Evolutionary conservation across 2,888 invertebrate genomes (phyloP).

Genomic region (Eilema depressum): DNA sequence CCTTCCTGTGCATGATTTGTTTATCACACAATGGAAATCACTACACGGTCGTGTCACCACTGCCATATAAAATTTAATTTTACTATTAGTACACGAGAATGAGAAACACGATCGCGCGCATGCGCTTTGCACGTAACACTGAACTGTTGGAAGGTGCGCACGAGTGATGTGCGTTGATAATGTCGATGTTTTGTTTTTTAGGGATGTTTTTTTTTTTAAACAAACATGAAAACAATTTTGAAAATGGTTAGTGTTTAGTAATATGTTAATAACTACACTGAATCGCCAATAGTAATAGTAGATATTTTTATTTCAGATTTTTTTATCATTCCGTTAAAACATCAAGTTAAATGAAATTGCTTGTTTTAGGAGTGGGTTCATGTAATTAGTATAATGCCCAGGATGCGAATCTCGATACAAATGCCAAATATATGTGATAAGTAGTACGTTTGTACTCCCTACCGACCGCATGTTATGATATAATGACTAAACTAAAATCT

Average conservation of each 20-base stretch:
- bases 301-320: neutral
- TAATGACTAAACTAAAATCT: neutral
- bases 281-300: neutral
- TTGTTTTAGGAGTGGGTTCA: neutral
- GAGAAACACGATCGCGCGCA: conserved; percentile 77
- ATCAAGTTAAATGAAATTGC: no score
- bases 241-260: neutral
- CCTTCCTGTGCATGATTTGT: conserved; percentile 66
- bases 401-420: no score
- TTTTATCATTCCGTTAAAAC: neutral
- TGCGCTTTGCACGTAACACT: conserved; percentile 78
- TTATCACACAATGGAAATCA: conserved; percentile 76
- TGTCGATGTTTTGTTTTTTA: conserved; percentile 49
- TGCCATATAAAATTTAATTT: conserved; percentile 82
- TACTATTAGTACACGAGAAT: conserved; percentile 47
- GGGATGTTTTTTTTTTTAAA: conserved; percentile 21
- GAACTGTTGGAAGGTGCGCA: conserved; percentile 73
- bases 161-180: conserved; percentile 58
- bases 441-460: no score
- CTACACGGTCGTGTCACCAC: conserved; percentile 79
- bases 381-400: neutral
- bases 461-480: no score
- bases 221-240: neutral
- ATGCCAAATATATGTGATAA: no score
- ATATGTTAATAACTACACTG: neutral